Conservation (phyloP, 2,888 invertebrate species). For the Kuschelorhynchus macadamiae region DNA sequence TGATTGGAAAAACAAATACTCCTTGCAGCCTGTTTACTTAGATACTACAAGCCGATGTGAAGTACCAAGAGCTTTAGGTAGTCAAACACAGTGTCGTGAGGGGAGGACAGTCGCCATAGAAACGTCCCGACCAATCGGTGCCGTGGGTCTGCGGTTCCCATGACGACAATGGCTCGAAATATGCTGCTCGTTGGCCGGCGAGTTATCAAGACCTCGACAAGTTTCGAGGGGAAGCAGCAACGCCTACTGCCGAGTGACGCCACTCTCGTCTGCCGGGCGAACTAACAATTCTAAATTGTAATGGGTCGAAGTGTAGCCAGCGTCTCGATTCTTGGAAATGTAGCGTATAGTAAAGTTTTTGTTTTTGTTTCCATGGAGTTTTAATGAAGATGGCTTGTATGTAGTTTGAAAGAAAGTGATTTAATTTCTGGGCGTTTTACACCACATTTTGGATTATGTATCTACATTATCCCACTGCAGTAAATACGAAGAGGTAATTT, state of each 20-base stretch:
- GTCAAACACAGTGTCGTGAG: conserved; percentile 67
- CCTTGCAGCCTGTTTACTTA: conserved; percentile 70
- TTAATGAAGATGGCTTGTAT: conserved; percentile 41
- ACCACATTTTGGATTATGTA: conserved; percentile 29
- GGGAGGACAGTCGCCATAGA: conserved; percentile 64
- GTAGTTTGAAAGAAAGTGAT: conserved; percentile 43
- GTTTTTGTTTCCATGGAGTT: conserved; percentile 46
- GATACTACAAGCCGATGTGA: conserved; percentile 71
- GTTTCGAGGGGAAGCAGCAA: conserved; percentile 26
- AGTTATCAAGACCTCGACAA: conserved; percentile 44
- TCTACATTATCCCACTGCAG: conserved; percentile 13
- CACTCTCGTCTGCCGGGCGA: conserved; percentile 53
- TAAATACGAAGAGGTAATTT: conserved; percentile 35
- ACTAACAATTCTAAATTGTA: conserved; percentile 58
- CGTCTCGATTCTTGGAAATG: conserved; percentile 54
- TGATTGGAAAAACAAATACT: conserved; percentile 74
- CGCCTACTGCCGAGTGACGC: conserved; percentile 48
- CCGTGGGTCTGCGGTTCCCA: conserved; percentile 55
- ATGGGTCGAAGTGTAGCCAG: conserved; percentile 56
- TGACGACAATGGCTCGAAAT: conserved; percentile 57
- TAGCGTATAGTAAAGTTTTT: conserved; percentile 48
- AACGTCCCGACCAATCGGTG: conserved; percentile 59
- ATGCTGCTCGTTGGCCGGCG: conserved; percentile 54
- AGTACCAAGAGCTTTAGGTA: conserved; percentile 70
- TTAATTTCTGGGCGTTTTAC: conserved; percentile 40